These are phyloP conservation scores for Capromys pilorides DNA, from an alignment of 2,797 vertebrate genomes.

Conservation along the genomic window DNA sequence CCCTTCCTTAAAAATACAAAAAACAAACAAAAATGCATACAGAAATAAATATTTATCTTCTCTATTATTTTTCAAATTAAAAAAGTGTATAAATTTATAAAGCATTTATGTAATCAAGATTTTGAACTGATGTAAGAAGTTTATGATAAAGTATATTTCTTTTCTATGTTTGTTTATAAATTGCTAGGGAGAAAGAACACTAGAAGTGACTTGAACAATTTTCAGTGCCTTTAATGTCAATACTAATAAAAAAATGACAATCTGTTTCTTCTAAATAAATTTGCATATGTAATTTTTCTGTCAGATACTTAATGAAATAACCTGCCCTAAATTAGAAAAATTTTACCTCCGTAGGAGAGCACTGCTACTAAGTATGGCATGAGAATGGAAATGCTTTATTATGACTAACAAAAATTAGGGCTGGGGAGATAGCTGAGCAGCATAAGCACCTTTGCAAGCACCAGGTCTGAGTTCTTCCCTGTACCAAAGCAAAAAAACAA, in stretches of 20 bases:
- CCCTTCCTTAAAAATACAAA: no score
- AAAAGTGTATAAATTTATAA: neutral
- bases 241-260: neutral
- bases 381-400: neutral
- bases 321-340: neutral
- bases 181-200: neutral
- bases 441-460: no score
- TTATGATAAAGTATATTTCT: neutral
- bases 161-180: neutral
- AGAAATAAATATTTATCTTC: neutral
- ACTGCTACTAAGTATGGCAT: neutral
- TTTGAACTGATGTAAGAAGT: neutral
- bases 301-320: neutral
- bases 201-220: neutral
- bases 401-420: neutral
- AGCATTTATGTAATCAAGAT: neutral
- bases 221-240: neutral
- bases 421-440: no score
- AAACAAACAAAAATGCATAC: neutral
- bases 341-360: neutral
- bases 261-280: slow-evolving; percentile 2
- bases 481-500: no score
- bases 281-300: neutral
- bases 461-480: no score
- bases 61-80: neutral